Evolutionary conservation across 2,797 vertebrate genomes (phyloP).

Genomic region (Parauchenoglanis punctatus): DNA sequence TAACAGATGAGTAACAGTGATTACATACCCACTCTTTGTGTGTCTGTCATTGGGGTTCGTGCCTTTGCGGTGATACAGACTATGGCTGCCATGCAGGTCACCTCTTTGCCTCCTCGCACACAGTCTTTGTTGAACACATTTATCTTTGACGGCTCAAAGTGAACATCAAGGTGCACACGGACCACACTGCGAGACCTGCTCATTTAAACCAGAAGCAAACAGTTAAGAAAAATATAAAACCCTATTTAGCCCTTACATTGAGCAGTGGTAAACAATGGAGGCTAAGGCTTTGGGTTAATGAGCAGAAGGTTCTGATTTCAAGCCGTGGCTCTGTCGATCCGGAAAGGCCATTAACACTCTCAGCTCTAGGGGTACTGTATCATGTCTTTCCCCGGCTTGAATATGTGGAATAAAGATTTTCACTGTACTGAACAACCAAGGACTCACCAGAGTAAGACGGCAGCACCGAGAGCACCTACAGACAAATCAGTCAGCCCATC

Average conservation of each 20-base stretch:
- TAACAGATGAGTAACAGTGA: constrained; percentile 1
- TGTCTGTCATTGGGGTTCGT: constrained; percentile 71
- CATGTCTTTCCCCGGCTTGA: background rate
- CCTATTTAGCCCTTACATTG: background rate
- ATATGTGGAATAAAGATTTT: background rate
- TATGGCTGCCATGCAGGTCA: constrained; percentile 85
- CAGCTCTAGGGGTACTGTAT: background rate
- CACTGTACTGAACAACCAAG: background rate
- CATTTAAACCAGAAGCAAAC: constrained; percentile 9
- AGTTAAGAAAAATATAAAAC: background rate
- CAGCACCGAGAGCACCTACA: constrained; percentile 86
- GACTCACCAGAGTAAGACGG: constrained; percentile 86
- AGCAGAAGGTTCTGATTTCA: background rate
- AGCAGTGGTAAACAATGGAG: background rate
- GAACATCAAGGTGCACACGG: constrained; percentile 78
- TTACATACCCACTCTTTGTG: constrained; percentile 70
- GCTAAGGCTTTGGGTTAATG: background rate
- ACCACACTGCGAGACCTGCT: constrained; percentile 88
- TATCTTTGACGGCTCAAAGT: constrained; percentile 88
- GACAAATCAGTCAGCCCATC: constrained; percentile 87
- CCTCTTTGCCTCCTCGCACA: constrained; percentile 81
- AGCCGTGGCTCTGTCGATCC: background rate
- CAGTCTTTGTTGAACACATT: constrained; percentile 94
- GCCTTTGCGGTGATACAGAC: constrained; percentile 84
- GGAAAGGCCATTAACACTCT: background rate